A percentile compares a stretch with the other conserved stretches of the same genome.
These are phyloP conservation scores for Empis stercorea DNA, from an alignment of 2,888 invertebrate genomes.

Conservation along the genomic window DNA sequence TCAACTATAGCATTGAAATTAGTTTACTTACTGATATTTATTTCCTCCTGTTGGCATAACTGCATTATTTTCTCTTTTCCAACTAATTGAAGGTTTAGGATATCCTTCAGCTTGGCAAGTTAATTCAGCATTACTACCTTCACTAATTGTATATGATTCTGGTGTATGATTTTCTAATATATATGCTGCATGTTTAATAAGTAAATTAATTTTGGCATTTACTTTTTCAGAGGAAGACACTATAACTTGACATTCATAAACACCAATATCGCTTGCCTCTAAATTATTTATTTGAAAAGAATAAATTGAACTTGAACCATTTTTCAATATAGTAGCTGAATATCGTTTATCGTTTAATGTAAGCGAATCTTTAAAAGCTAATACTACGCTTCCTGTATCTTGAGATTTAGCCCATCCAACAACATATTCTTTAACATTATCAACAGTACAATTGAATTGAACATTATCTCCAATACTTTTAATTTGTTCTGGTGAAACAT, in stretches of 20 bases:
- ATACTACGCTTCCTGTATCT: constrained; percentile 24
- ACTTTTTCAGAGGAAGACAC: constrained; percentile 28
- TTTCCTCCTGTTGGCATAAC: constrained; percentile 33
- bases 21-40: constrained; percentile 7
- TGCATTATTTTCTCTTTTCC: constrained; percentile 52
- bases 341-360: constrained; percentile 29
- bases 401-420: constrained; percentile 31
- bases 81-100: constrained; percentile 56
- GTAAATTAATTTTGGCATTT: constrained; percentile 25
- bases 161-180: constrained; percentile 26
- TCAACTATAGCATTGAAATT: background rate
- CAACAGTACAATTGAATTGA: constrained; percentile 31
- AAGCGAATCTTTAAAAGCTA: constrained; percentile 28
- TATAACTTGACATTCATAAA: constrained; percentile 33
- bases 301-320: constrained; percentile 23
- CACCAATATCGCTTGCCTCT: constrained; percentile 30
- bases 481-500: constrained; percentile 11
- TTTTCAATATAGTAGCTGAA: constrained; percentile 20
- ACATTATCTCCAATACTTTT: constrained; percentile 26
- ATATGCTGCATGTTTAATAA: constrained; percentile 30
- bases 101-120: constrained; percentile 66
- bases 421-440: constrained; percentile 26
- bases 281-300: constrained; percentile 29
- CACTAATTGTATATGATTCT: constrained; percentile 23
- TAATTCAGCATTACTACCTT: constrained; percentile 33